phyloP scores from a whole-genome alignment of 2,888 invertebrate genomes.

The Siphonodentalium dalli region DNA sequence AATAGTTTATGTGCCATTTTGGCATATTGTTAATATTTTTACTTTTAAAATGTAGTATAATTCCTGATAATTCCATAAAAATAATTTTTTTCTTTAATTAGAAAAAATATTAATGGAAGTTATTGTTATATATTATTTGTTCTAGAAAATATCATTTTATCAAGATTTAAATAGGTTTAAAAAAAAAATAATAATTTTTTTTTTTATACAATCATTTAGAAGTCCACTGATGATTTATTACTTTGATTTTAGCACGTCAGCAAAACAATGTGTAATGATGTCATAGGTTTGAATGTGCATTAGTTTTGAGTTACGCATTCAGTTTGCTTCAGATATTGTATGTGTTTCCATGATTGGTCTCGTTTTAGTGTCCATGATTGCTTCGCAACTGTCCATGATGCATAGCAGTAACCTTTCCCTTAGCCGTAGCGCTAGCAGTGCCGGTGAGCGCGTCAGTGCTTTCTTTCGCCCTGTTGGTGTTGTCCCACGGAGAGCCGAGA shows the following conservation, averaged over 20 bases:
- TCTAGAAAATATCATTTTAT: no score
- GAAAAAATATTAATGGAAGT: no score
- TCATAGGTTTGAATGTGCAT: no score
- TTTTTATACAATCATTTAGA: not conserved
- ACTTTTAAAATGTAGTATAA: no score
- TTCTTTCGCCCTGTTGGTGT: slow-evolving; percentile 83
- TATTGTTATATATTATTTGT: no score
- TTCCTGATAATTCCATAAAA: no score
- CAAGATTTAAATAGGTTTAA: no score
- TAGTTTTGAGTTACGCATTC: not conserved
- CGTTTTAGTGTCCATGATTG: slow-evolving; percentile 35
- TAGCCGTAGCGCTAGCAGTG: slow-evolving; percentile 90
- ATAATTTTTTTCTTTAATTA: no score
- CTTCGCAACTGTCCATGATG: slow-evolving; percentile 59
- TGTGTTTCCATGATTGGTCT: not conserved
- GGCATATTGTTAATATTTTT: no score
- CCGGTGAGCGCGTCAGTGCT: slow-evolving; percentile 88
- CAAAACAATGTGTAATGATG: no score
- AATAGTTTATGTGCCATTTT: no score
- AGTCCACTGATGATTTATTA: not conserved
- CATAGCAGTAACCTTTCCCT: slow-evolving; percentile 74
- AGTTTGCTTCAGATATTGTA: not conserved
- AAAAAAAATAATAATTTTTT: no score
- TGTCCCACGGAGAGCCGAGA: slow-evolving; percentile 90
- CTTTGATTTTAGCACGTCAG: not conserved